Evolutionary conservation across 2,797 vertebrate species (phyloP).

Genomic region (Gorsachius magnificus): DNA sequence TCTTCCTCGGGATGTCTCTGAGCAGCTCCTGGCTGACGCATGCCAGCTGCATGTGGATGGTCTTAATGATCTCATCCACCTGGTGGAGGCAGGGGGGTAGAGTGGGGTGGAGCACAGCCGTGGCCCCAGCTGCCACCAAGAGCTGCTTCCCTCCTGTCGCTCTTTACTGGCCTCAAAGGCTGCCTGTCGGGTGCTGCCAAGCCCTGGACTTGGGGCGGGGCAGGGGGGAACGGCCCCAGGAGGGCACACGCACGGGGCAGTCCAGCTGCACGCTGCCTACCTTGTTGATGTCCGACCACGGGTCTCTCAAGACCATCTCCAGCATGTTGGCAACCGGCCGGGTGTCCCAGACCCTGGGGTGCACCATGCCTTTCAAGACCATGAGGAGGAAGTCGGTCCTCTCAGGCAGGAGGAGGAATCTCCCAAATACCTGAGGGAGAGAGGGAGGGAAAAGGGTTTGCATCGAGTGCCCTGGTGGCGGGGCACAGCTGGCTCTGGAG

Average conservation of each 20-base stretch:
- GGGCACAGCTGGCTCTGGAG: background rate
- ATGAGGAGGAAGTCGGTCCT: background rate
- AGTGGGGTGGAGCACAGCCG: background rate
- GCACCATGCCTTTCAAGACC: background rate
- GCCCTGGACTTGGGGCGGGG: background rate
- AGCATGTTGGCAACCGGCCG: background rate
- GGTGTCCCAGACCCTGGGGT: background rate
- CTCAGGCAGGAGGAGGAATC: background rate
- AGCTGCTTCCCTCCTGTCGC: background rate
- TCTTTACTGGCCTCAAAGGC: background rate
- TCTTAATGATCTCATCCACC: background rate
- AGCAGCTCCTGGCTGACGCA: rapidly evolving
- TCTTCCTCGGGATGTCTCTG: background rate
- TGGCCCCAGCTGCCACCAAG: background rate
- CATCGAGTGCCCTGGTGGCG: background rate
- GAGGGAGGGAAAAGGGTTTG: background rate
- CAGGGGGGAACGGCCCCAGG: background rate
- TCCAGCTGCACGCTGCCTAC: background rate
- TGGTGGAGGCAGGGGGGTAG: background rate
- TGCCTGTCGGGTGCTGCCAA: background rate
- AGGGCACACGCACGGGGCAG: background rate
- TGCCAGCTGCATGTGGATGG: background rate
- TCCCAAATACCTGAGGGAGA: too few species aligned
- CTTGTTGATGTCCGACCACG: rapidly evolving
- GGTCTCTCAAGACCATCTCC: background rate